These are phyloP conservation scores for Sinonovacula constricta DNA, from an alignment of 1,140 invertebrate genomes.

Conservation along the genomic window DNA sequence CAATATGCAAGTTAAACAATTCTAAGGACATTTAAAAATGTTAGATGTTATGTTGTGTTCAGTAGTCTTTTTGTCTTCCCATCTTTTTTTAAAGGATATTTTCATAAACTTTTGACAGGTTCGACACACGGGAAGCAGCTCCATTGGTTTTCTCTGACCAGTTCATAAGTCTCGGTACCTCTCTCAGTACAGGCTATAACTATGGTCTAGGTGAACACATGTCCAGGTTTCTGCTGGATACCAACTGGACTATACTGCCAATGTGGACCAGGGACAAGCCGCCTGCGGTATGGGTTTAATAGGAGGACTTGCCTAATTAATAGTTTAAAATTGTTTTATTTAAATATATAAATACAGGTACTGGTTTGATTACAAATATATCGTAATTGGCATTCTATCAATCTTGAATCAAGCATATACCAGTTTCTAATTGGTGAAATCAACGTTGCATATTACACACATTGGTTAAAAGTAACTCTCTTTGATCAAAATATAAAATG, in stretches of 20 bases:
- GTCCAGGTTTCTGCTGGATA: conserved; percentile 33
- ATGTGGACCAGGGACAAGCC: conserved; percentile 69
- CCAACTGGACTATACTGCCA: conserved; percentile 68
- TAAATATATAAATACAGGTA: too few relatives aligned
- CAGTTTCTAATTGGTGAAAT: too few relatives aligned
- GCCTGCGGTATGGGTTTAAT: conserved; percentile 56
- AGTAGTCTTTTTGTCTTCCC: not conserved
- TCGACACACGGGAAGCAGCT: conserved; percentile 76
- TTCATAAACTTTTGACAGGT: too few relatives aligned
- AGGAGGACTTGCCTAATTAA: too few relatives aligned
- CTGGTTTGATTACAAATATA: too few relatives aligned
- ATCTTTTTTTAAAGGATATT: too few relatives aligned
- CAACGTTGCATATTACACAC: too few relatives aligned
- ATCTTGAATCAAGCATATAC: too few relatives aligned
- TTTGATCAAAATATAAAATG: too few relatives aligned
- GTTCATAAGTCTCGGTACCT: conserved; percentile 77
- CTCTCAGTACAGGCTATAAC: conserved; percentile 68
- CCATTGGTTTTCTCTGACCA: conserved; percentile 77
- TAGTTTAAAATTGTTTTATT: too few relatives aligned
- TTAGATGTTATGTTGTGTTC: not conserved
- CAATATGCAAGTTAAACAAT: not conserved
- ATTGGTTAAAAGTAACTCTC: too few relatives aligned
- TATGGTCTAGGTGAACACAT: conserved; percentile 78
- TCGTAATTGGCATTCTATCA: too few relatives aligned
- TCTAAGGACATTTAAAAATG: not conserved